Conservation (phyloP, 2,113 vertebrate genomes). For the Bettongia penicillata region DNA sequence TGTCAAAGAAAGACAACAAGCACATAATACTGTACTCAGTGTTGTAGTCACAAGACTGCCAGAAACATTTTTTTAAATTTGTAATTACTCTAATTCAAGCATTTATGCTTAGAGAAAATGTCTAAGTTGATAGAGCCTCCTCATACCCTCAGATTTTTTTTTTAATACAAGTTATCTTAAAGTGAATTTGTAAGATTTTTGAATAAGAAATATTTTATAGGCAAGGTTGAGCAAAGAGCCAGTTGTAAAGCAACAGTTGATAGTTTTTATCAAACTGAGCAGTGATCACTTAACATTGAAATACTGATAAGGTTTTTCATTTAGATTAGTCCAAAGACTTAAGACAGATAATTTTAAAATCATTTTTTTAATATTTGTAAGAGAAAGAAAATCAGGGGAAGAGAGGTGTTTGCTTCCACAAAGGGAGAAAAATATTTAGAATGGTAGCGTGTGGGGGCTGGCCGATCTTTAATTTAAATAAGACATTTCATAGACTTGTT, state of each 20-base stretch:
- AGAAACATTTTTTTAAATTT: background rate
- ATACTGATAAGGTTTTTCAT: background rate
- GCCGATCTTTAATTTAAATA: background rate
- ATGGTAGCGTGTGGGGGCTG: background rate
- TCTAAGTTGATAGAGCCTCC: background rate
- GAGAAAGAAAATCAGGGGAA: background rate
- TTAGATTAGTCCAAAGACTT: background rate
- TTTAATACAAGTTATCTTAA: background rate
- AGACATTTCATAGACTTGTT: background rate
- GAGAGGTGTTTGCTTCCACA: background rate
- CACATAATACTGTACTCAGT: background rate
- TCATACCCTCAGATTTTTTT: background rate
- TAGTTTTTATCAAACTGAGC: background rate
- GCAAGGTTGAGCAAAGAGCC: background rate
- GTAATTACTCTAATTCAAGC: background rate
- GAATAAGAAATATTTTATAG: background rate
- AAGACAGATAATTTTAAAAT: background rate
- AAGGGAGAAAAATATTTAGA: background rate
- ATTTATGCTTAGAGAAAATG: background rate
- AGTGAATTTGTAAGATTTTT: background rate
- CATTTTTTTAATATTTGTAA: background rate
- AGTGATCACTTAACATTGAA: background rate
- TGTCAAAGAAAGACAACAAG: background rate
- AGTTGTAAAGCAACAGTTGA: background rate
- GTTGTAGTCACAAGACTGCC: background rate